These are phyloP conservation scores for Chrysomela aeneicollis DNA, from an alignment of 2,888 invertebrate species.

Conservation along the genomic window DNA sequence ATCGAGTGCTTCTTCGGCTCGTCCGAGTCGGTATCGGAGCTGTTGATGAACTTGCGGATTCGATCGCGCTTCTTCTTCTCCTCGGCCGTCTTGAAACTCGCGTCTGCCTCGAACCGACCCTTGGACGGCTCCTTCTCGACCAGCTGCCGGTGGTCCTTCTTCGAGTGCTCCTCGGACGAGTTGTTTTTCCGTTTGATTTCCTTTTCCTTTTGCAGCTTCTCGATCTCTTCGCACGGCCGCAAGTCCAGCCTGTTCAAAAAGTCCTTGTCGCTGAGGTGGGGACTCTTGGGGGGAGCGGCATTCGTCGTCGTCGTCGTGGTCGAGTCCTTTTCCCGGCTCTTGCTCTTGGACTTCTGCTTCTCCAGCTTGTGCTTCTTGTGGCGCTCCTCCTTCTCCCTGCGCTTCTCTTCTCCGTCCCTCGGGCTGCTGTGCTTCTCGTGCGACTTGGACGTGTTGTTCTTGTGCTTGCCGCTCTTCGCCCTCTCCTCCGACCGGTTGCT, in stretches of 20 bases:
- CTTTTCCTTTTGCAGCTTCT: conserved; percentile 58
- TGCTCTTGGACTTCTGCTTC: conserved; percentile 54
- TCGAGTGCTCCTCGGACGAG: conserved; percentile 34
- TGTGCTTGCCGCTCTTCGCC: conserved; percentile 65
- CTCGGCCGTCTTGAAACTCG: conserved; percentile 45
- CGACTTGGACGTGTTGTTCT: conserved; percentile 64
- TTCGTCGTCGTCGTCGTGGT: conserved; percentile 41
- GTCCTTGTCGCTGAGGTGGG: conserved; percentile 64
- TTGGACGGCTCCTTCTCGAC: conserved; percentile 31
- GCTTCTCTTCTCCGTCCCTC: conserved; percentile 46
- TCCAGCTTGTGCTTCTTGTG: conserved; percentile 55
- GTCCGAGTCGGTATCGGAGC: conserved; percentile 77
- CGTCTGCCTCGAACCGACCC: conserved; percentile 39
- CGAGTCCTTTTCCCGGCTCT: conserved; percentile 56
- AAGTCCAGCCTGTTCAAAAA: conserved; percentile 68
- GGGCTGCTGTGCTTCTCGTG: conserved; percentile 65
- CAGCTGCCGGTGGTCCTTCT: conserved; percentile 36
- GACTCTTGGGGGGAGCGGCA: conserved; percentile 46
- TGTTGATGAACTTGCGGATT: conserved; percentile 62
- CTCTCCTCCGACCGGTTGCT: conserved; percentile 57
- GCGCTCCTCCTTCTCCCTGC: conserved; percentile 53
- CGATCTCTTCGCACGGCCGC: conserved; percentile 66
- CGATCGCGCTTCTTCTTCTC: conserved; percentile 50
- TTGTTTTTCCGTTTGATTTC: conserved; percentile 42
- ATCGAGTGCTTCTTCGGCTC: conserved; percentile 90